Evolutionary conservation across 2,888 invertebrate genomes (phyloP).

Genomic region (Strigamia maritima): DNA sequence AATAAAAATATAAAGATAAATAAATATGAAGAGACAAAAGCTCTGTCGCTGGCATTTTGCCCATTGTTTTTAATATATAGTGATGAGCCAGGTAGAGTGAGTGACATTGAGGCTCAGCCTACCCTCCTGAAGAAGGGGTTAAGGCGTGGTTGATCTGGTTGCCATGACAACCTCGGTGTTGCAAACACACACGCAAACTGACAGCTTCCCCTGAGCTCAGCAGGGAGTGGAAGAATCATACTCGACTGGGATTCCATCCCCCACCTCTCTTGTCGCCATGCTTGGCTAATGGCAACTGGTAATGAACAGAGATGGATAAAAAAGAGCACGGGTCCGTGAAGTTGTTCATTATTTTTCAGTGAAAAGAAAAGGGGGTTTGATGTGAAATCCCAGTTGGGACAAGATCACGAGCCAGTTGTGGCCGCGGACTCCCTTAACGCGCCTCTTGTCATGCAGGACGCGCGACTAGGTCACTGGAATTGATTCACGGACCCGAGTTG

Average conservation of each 20-base stretch:
- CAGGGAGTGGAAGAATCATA: conserved; percentile 20
- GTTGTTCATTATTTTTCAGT: conserved; percentile 7
- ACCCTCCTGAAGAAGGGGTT: background rate
- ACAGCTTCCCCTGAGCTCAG: conserved; percentile 7
- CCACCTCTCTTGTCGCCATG: background rate
- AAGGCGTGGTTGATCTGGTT: conserved; percentile 17
- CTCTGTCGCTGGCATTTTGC: background rate
- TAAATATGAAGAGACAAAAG: background rate
- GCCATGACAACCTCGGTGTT: background rate
- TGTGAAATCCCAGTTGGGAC: conserved; percentile 9
- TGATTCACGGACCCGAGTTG: conserved; percentile 6
- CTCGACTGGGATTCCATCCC: conserved; percentile 1
- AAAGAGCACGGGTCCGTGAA: conserved; percentile 4
- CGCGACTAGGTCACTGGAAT: background rate
- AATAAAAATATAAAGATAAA: no score
- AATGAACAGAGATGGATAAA: conserved; percentile 14
- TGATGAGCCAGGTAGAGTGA: conserved; percentile 9
- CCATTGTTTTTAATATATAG: background rate
- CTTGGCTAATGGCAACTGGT: conserved; percentile 7
- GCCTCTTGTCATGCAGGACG: conserved; percentile 15
- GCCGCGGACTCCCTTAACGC: background rate
- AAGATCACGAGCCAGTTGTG: background rate
- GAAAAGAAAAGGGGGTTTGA: background rate
- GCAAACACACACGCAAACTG: background rate
- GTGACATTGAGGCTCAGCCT: background rate